Percentiles rank a stretch among this genome's conserved stretches.
Evolutionary conservation across 1,140 invertebrate species (phyloP).

Genomic region (Trichomalopsis sarcophagae): DNA sequence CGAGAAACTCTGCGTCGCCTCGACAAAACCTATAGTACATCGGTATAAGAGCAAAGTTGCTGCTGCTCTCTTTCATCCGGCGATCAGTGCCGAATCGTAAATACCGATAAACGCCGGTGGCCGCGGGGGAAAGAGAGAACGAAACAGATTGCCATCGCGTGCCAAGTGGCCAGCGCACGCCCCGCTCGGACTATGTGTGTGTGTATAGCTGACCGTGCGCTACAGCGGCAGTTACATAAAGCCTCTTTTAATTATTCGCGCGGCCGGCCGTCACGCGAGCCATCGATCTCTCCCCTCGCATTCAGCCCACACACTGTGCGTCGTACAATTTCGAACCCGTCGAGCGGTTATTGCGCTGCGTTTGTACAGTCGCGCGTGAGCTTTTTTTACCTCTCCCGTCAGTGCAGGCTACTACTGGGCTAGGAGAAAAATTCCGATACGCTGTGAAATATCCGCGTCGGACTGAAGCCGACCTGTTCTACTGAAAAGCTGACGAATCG

Average conservation of each 20-base stretch:
- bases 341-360: neutral
- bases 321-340: neutral
- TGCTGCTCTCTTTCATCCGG: neutral
- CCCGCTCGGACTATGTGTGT: neutral
- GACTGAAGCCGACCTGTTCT: no score
- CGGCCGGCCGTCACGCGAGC: neutral
- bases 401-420: no score
- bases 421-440: no score
- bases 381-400: no score
- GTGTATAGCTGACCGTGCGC: neutral
- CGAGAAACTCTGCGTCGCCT: no score
- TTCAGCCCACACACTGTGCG: neutral
- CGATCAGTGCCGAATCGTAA: neutral
- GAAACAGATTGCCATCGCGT: neutral
- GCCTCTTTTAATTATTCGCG: conserved; percentile 65
- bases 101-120: neutral
- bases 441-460: no score
- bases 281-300: neutral
- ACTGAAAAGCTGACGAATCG: no score
- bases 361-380: neutral
- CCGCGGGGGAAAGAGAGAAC: neutral
- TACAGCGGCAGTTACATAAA: neutral
- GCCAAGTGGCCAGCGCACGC: neutral
- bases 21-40: no score
- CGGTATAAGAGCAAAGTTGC: no score